These are phyloP conservation scores for Homarus americanus DNA, from an alignment of 1,140 invertebrate genomes.

Conservation along the genomic window DNA sequence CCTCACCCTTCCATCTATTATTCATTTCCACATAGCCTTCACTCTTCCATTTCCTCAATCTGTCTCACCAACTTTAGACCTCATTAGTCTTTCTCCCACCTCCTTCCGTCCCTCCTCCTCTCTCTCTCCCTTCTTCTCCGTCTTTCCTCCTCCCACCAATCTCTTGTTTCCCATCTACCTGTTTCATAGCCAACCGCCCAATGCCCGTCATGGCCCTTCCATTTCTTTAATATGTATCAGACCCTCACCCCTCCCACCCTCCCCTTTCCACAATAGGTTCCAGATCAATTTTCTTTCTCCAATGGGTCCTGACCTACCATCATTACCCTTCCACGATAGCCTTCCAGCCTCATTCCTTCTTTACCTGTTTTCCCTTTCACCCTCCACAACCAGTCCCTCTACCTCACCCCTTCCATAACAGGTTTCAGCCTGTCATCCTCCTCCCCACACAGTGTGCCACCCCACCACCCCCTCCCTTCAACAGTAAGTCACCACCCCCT, in stretches of 20 bases:
- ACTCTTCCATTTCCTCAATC: not conserved
- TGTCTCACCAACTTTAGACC: not conserved
- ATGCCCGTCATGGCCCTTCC: not conserved
- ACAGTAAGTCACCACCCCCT: too few species aligned
- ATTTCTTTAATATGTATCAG: not conserved
- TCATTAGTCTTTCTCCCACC: not conserved
- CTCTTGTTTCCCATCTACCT: too few species aligned
- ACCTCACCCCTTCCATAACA: not conserved
- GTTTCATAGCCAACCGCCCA: not conserved
- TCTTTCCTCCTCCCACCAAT: too few species aligned
- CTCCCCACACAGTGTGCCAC: too few species aligned
- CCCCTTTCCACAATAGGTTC: too few species aligned
- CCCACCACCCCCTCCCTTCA: not conserved
- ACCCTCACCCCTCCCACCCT: not conserved
- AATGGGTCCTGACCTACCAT: not conserved
- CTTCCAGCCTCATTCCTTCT: not conserved
- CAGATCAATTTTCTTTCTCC: not conserved
- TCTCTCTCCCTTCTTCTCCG: too few species aligned
- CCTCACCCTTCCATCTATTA: not conserved
- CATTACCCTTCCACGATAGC: not conserved
- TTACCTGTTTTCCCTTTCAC: not conserved
- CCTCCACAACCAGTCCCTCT: not conserved
- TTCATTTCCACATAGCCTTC: not conserved
- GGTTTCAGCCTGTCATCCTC: not conserved
- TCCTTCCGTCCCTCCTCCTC: too few species aligned